phyloP scores from a whole-genome alignment of 2,113 vertebrate genomes.

The Romanogobio albipinnatus region DNA sequence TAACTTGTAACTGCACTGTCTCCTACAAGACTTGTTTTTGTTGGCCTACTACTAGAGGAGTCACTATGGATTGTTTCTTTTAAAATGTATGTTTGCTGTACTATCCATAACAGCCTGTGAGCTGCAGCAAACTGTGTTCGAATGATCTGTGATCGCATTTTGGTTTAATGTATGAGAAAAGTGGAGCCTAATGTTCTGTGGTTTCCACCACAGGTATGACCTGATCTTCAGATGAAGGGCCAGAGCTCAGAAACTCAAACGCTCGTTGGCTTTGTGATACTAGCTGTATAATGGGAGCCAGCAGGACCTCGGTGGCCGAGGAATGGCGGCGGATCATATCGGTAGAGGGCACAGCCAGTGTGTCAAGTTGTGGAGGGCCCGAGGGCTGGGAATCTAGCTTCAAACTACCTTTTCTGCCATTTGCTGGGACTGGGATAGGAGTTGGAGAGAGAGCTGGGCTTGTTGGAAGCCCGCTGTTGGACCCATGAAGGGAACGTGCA shows the following conservation, averaged over 20 bases:
- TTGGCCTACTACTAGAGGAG: not conserved
- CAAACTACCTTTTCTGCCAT: conserved; percentile 55
- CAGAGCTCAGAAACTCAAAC: conserved; percentile 72
- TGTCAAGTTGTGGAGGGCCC: conserved; percentile 45
- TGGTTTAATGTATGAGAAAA: not conserved
- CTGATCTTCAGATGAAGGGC: conserved; percentile 40
- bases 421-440: conserved; percentile 24
- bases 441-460: not conserved
- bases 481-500: conserved; percentile 33
- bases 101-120: not conserved
- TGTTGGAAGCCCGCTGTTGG: not conserved
- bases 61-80: not conserved
- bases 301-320: conserved; percentile 66
- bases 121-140: not conserved
- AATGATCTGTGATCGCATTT: not conserved
- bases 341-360: conserved; percentile 3
- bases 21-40: not conserved
- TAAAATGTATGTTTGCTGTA: not conserved
- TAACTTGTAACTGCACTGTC: not conserved
- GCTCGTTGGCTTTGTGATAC: conserved; percentile 73
- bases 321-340: conserved; percentile 52
- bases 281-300: conserved; percentile 71
- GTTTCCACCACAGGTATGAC: not conserved
- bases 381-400: conserved; percentile 35
- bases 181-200: conserved; percentile 33